These are phyloP conservation scores for Argyresthia albistria DNA, from an alignment of 2,888 invertebrate species.

Conservation along the genomic window DNA sequence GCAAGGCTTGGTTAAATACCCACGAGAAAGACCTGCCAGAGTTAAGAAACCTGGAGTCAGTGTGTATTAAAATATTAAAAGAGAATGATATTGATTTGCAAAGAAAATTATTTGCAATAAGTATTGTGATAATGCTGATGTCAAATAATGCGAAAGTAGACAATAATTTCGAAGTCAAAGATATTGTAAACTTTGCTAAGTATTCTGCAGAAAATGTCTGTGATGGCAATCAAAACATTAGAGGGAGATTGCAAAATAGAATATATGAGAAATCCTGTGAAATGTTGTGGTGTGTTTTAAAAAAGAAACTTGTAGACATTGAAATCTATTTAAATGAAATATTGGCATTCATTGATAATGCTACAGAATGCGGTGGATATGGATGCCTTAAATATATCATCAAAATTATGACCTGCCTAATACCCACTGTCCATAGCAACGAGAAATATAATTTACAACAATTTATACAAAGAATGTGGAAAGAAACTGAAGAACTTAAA, in stretches of 20 bases:
- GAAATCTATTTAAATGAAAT: slow-evolving; percentile 20
- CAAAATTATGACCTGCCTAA: slow-evolving; percentile 36
- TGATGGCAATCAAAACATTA: slow-evolving; percentile 2
- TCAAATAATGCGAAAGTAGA: background rate
- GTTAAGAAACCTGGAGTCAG: no score
- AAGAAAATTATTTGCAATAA: background rate
- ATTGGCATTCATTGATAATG: slow-evolving; percentile 33
- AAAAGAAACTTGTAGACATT: slow-evolving; percentile 13
- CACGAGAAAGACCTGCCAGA: no score
- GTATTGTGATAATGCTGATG: background rate
- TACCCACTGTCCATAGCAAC: slow-evolving; percentile 19
- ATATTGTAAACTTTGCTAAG: slow-evolving; percentile 22
- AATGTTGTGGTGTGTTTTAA: slow-evolving; percentile 26
- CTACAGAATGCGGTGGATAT: slow-evolving; percentile 58
- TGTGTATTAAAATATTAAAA: background rate
- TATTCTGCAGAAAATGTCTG: slow-evolving; percentile 19
- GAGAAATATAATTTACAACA: slow-evolving; percentile 28
- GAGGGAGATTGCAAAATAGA: slow-evolving; percentile 39
- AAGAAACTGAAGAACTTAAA: slow-evolving; percentile 57
- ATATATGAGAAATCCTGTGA: slow-evolving; percentile 48
- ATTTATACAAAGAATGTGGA: slow-evolving; percentile 49
- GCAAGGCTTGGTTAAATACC: slow-evolving; percentile 14
- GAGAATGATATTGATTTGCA: background rate
- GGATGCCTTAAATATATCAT: slow-evolving; percentile 53
- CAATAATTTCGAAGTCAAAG: slow-evolving; percentile 13